Evolutionary conservation across 2,113 vertebrate species (phyloP), one percentile per base, ranked within the genome.

Genomic region (Tenebrosternarchus preto): DNA sequence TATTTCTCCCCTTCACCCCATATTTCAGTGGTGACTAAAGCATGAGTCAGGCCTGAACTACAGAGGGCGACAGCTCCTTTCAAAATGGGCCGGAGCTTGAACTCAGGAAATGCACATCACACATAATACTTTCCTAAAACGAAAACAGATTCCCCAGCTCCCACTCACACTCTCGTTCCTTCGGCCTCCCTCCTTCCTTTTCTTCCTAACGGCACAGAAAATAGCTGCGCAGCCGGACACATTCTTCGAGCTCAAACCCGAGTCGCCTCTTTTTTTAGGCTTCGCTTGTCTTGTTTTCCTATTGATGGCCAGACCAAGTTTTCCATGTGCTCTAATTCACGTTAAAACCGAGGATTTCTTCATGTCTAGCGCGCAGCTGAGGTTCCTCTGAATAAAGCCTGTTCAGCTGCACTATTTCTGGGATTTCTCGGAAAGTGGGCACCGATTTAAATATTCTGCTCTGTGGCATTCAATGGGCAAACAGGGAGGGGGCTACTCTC

Each of bases 101-200:
- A 90, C 87, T 90, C 90, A 92, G 92, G 91, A 92, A 92, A 93
- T 90, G 87, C 91, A 91, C 89, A 90, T 90, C 88, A 90, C 87
- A 92, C 89, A 91, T 91, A 92, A 91, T 91, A 91, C 90, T 92
- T 92, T 92, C 90, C 92, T 91, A 91, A 93, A 92, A 90, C 86
- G 88, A 92, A 92, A 93, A 92, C 90, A 92, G 90, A 92, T 92
- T 92, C 87, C 57, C 80, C 88, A 89, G 9, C 66, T 88, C 88
- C 82, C 87, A 82, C 85, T 29, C 59, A 82, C 79, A 46, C 82
- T 57, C 66, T 3, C 61, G 31, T 69, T 67, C 55, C 15, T 68
- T 77, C 86, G 71, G 67, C 72, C 60, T 74, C 69, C 57, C 70
- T 12, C 76, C n/a, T 68, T 16, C 27, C 55, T 85, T 80, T 77